Base-by-base conservation (phyloP, 2,888 invertebrate genomes). In the Octonoba sinensis region DNA sequence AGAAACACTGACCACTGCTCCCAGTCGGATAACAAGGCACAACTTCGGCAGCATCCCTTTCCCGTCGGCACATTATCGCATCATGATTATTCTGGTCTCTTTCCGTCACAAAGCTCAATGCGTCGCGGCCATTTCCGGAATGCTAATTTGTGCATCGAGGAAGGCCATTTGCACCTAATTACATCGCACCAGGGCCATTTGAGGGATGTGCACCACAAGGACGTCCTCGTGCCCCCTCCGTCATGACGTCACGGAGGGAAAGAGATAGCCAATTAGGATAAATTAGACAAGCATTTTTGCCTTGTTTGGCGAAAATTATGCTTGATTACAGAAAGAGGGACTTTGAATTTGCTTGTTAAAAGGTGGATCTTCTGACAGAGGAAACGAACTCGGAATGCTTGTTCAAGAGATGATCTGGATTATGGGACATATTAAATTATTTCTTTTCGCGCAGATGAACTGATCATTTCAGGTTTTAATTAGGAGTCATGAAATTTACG, bases 111-210 rank as follows among this genome's bases (percentile, higher is more conserved):
- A 27, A 62, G 70, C 64, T 70, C 76, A 69, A 74, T 74, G 67
- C 74, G 56, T 67, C 79, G 62, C 67, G 72, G 59, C 74, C 74
- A 82, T 75, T 82, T 82, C 81, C 81, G 64, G 57, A 59, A 75
- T 75, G 81, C 75, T 82, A 82, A 82, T 82, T 82, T 75, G 74
- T 74, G 81, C 69, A 69, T 74, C 69, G 69, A 81, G 81, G 81
- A 75, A 82, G 73, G 74, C 81, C 69, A 82, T 82, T 82, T 82
- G 75, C 81, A 82, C 74, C 71, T 82, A 82, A 82, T 82, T 82
- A 82, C 81, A 46, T 44, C 81, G n/a, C 16, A 36, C 64, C 56
- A 73, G 70, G 49, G 62, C 54, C 74, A 69, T 74, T 62, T 18
- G 62, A 44, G 59, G 22, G 46, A 71, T 71, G 69, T 36, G 36